Conservation (phyloP, 1,140 invertebrate genomes). For the Cydia amplana region DNA sequence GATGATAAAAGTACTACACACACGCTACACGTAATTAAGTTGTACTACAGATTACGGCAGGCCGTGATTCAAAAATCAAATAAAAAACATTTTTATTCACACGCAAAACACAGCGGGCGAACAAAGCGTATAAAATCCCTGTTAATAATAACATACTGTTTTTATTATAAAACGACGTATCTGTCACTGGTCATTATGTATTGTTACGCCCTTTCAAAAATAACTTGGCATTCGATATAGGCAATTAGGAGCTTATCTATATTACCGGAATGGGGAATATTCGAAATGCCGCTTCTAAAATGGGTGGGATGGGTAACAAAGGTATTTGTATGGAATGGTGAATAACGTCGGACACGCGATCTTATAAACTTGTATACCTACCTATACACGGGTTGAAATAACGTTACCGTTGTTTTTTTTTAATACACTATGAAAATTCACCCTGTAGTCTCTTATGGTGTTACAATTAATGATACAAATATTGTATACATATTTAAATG, state of each 20-base stretch:
- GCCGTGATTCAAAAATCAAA: background rate
- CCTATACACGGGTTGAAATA: background rate
- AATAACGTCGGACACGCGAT: slow-evolving; percentile 26
- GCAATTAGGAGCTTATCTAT: slow-evolving; percentile 24
- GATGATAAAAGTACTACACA: background rate
- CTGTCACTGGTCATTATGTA: background rate
- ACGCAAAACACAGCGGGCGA: slow-evolving; percentile 17
- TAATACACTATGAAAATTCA: background rate
- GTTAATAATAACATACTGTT: background rate
- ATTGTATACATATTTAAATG: too few species aligned
- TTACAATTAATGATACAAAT: too few species aligned
- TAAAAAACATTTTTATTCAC: background rate
- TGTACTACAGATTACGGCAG: background rate
- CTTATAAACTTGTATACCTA: background rate
- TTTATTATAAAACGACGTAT: background rate
- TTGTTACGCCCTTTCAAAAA: slow-evolving; percentile 9
- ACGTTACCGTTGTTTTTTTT: background rate
- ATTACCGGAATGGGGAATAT: slow-evolving; percentile 23
- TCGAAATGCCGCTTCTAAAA: slow-evolving; percentile 13
- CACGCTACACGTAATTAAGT: background rate
- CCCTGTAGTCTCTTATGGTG: background rate
- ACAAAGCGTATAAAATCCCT: background rate
- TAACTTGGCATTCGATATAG: background rate
- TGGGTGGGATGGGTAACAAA: slow-evolving; percentile 14
- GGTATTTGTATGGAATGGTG: slow-evolving; percentile 7